Evolutionary conservation across 2,888 invertebrate genomes (phyloP).

Genomic region (Camponotus fellah): DNA sequence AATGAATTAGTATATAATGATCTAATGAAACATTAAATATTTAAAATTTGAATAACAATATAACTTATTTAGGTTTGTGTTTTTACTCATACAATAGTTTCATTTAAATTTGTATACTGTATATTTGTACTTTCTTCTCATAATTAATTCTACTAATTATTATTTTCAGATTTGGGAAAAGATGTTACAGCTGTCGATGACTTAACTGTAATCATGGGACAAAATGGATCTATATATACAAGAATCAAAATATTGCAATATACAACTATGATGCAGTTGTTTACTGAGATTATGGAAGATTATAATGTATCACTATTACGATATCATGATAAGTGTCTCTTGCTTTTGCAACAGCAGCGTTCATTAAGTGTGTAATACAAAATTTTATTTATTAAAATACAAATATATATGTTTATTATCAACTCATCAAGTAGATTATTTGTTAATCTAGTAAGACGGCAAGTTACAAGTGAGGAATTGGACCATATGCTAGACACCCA

Average conservation of each 20-base stretch:
- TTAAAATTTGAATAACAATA: background rate
- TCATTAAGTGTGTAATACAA: slow-evolving; percentile 86
- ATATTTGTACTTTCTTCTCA: background rate
- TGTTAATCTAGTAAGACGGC: slow-evolving; percentile 78
- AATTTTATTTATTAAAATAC: slow-evolving; percentile 20
- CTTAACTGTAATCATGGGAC: slow-evolving; percentile 70
- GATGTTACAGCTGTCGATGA: slow-evolving; percentile 77
- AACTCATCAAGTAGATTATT: slow-evolving; percentile 33
- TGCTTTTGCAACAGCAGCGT: slow-evolving; percentile 88
- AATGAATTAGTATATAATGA: background rate
- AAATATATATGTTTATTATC: slow-evolving; percentile 10
- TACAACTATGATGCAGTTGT: slow-evolving; percentile 86
- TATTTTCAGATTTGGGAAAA: slow-evolving; percentile 80
- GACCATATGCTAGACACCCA: slow-evolving; percentile 85
- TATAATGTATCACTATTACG: slow-evolving; percentile 87
- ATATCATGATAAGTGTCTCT: slow-evolving; percentile 87
- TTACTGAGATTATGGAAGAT: slow-evolving; percentile 86
- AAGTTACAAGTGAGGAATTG: slow-evolving; percentile 84
- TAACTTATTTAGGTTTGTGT: background rate
- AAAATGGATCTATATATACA: slow-evolving; percentile 78
- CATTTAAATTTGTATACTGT: background rate
- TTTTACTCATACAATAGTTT: background rate
- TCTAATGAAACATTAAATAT: background rate
- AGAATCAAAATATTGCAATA: slow-evolving; percentile 87
- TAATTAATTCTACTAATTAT: slow-evolving; percentile 11